These are phyloP conservation scores for Dendrocincla tyrannina DNA, from an alignment of 2,797 vertebrate species.

Conservation along the genomic window DNA sequence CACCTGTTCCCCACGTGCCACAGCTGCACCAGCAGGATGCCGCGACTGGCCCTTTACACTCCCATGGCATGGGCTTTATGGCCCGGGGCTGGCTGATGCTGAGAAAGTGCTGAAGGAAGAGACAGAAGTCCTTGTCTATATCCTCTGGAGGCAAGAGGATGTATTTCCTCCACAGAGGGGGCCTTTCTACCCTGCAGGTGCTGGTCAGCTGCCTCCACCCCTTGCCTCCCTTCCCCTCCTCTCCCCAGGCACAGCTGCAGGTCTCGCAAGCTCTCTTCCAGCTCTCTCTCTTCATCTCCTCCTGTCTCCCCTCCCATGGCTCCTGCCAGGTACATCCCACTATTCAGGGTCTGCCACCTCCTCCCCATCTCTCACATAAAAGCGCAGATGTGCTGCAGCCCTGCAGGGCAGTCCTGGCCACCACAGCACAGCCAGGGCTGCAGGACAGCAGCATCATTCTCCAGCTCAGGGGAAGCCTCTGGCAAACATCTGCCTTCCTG, in stretches of 20 bases:
- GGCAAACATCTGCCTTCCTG: neutral
- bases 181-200: neutral
- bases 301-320: neutral
- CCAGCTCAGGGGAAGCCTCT: neutral
- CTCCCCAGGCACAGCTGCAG: neutral
- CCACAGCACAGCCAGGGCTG: too few species aligned
- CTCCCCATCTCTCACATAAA: neutral
- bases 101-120: neutral
- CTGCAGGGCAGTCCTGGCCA: too few species aligned
- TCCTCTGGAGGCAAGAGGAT: neutral
- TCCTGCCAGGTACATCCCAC: neutral
- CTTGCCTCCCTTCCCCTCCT: neutral
- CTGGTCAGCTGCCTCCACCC: neutral
- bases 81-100: neutral
- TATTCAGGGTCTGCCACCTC: neutral
- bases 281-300: neutral
- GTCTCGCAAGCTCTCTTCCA: neutral
- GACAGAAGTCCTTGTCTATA: neutral
- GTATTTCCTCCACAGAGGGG: neutral
- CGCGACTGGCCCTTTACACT: neutral
- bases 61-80: neutral
- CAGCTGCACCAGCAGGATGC: neutral
- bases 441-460: too few species aligned
- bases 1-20: neutral
- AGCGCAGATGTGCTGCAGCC: neutral